Evolutionary conservation across 92 coral and sea anemone species (phyloP).

Genomic region (Muricea muricata): DNA sequence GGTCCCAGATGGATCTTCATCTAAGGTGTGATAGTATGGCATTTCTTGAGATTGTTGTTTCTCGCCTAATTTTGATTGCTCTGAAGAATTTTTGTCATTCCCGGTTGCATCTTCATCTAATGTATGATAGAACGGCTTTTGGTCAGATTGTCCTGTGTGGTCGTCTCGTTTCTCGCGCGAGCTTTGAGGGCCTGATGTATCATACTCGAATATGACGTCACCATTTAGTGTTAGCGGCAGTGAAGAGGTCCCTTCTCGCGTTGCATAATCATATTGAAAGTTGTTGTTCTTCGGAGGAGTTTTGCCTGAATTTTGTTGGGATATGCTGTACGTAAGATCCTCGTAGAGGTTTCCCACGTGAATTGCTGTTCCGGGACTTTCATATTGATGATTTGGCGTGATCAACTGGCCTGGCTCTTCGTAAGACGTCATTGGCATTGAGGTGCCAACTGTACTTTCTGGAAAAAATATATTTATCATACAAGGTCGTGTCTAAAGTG

Average conservation of each 20-base stretch:
- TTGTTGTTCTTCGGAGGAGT: no score
- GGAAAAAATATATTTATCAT: not conserved
- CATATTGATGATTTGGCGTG: not conserved
- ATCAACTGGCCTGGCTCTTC: not conserved
- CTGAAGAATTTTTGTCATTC: not conserved
- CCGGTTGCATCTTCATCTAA: not conserved
- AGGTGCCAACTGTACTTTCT: not conserved
- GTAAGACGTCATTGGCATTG: not conserved
- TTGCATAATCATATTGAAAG: constrained; percentile 14
- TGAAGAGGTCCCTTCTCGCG: not conserved
- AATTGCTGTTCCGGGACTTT: not conserved
- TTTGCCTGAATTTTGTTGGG: not conserved
- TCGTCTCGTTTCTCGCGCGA: not conserved
- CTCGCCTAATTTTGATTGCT: not conserved
- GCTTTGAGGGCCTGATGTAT: not conserved
- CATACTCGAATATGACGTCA: not conserved
- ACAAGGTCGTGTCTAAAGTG: no score
- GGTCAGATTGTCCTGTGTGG: not conserved
- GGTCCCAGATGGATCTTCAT: not conserved
- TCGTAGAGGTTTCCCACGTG: not conserved
- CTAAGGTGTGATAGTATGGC: not conserved
- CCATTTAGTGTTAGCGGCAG: not conserved
- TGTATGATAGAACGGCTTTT: not conserved
- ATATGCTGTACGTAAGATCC: not conserved
- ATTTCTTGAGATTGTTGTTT: not conserved